Conservation (phyloP, 2,888 invertebrate species). For the Frankliniella intonsa region DNA sequence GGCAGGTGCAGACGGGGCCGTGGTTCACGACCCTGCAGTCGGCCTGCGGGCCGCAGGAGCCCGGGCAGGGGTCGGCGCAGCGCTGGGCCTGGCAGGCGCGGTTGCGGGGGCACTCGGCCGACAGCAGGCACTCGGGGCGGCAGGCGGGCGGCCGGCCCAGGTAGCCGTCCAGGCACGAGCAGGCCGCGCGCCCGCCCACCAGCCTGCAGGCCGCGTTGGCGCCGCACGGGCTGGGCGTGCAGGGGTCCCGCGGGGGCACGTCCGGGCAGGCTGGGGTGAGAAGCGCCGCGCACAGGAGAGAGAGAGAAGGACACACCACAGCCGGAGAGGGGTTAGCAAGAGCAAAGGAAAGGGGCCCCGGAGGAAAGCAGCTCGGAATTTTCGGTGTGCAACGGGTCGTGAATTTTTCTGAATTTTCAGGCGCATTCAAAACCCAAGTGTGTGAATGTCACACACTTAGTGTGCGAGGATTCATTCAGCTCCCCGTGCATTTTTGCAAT, state of each 20-base stretch:
- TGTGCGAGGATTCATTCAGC: too few species aligned
- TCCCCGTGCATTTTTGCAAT: too few species aligned
- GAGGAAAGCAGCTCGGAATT: too few species aligned
- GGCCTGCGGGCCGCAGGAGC: conserved; percentile 52
- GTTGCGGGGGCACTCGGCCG: conserved; percentile 46
- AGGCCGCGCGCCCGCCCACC: conserved; percentile 40
- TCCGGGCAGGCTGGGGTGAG: conserved; percentile 34
- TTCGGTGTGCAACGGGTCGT: too few species aligned
- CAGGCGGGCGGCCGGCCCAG: conserved; percentile 45
- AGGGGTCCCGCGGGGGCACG: conserved; percentile 50
- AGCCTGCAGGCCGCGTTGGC: conserved; percentile 56
- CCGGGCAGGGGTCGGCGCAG: conserved; percentile 57
- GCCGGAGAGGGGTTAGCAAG: neutral
- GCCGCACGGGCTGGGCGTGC: conserved; percentile 70
- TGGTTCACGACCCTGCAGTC: conserved; percentile 54
- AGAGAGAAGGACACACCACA: conserved; percentile 15
- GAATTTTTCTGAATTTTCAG: too few species aligned
- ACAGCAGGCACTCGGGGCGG: conserved; percentile 45
- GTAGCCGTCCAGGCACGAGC: conserved; percentile 44
- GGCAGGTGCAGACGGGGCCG: conserved; percentile 60
- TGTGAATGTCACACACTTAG: too few species aligned
- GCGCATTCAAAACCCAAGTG: too few species aligned
- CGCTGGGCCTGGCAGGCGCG: conserved; percentile 53
- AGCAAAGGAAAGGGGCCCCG: neutral
- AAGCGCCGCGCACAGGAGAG: neutral